Percentiles rank a stretch among this genome's conserved stretches.
These are phyloP conservation scores for Oncorhynchus masou DNA, from an alignment of 2,113 vertebrate genomes.

Conservation along the genomic window DNA sequence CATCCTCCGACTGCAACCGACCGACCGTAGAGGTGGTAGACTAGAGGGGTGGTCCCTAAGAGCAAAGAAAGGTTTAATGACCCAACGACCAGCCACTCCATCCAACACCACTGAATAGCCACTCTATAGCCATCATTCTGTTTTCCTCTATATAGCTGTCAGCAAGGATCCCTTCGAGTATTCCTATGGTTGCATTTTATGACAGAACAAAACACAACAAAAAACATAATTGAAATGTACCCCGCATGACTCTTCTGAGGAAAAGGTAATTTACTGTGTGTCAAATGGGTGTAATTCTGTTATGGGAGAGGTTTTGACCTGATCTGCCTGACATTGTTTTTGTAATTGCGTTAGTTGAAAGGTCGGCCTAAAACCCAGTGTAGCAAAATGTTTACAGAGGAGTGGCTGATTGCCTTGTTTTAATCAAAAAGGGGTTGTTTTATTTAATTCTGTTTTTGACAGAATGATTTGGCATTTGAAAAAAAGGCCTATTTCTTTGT, in stretches of 20 bases:
- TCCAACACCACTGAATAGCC: neutral
- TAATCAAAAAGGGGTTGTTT: slow-evolving; percentile 31
- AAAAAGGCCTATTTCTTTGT: neutral
- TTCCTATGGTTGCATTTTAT: no score
- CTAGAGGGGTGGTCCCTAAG: neutral
- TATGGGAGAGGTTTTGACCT: slow-evolving; percentile 10
- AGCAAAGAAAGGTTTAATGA: neutral
- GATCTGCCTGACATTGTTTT: slow-evolving; percentile 20
- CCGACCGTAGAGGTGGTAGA: neutral
- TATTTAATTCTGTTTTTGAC: slow-evolving; percentile 17
- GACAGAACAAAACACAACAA: neutral
- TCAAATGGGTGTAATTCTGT: slow-evolving; percentile 17
- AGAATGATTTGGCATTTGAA: slow-evolving; percentile 23
- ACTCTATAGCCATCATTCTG: slow-evolving; percentile 1
- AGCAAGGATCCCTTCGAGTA: neutral
- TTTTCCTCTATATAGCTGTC: neutral
- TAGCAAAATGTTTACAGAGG: slow-evolving; percentile 26
- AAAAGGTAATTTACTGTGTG: slow-evolving; percentile 32
- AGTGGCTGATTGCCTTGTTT: slow-evolving; percentile 32
- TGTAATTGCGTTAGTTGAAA: slow-evolving; percentile 42
- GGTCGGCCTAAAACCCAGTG: slow-evolving; percentile 25
- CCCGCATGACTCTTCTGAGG: slow-evolving; percentile 3
- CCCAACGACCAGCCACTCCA: neutral
- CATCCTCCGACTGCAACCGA: no score
- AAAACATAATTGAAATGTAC: slow-evolving; percentile 1